phyloP scores from a whole-genome alignment of 2,113 vertebrate species.

The Upupa epops region DNA sequence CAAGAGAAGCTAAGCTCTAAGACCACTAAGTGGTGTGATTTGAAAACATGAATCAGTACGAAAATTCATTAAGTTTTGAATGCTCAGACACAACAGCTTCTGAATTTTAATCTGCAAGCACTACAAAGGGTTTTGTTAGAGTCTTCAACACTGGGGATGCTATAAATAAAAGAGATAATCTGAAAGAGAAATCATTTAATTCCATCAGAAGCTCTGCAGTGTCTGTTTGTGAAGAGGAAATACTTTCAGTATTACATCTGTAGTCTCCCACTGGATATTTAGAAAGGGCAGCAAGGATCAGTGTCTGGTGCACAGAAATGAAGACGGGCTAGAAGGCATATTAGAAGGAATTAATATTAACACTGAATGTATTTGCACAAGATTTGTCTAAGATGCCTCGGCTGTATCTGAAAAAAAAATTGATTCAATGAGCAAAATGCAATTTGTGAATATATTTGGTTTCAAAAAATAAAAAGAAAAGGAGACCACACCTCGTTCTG shows the following conservation, averaged over 20 bases:
- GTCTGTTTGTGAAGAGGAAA: slow-evolving; percentile 34
- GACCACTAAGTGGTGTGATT: neutral
- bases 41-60: neutral
- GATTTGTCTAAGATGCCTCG: neutral
- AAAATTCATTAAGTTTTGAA: neutral
- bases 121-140: neutral
- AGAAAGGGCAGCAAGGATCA: slow-evolving; percentile 13
- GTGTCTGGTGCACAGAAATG: neutral
- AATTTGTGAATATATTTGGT: neutral
- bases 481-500: slow-evolving; percentile 86
- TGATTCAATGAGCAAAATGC: neutral
- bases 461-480: neutral
- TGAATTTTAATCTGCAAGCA: neutral
- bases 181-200: neutral
- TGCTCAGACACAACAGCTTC: neutral
- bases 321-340: neutral
- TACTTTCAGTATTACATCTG: slow-evolving; percentile 31
- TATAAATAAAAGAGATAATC: neutral
- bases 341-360: slow-evolving; percentile 11
- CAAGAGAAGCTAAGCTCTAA: neutral
- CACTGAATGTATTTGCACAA: neutral
- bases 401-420: neutral
- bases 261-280: neutral
- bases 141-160: neutral
- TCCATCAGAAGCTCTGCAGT: neutral